phyloP scores from a whole-genome alignment of 2,888 invertebrate species.

The Pegoplata infirma region DNA sequence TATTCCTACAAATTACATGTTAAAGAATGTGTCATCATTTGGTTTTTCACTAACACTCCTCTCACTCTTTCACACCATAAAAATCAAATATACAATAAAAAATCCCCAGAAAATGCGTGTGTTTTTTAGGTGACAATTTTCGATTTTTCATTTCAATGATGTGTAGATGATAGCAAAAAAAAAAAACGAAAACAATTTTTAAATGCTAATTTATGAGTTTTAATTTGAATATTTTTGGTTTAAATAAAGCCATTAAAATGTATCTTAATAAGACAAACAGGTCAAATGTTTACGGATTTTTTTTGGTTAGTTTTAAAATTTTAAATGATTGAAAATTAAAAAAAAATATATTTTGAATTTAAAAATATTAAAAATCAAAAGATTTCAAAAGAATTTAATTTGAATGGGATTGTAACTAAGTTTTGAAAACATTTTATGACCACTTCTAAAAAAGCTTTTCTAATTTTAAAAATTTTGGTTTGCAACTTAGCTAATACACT shows the following conservation, averaged over 20 bases:
- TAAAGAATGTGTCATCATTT: slow-evolving; percentile 60
- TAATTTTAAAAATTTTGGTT: background rate
- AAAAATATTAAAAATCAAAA: background rate
- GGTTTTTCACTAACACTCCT: slow-evolving; percentile 9
- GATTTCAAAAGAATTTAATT: background rate
- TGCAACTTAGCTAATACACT: background rate
- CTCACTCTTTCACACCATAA: no score
- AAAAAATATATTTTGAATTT: background rate
- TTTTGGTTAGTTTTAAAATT: slow-evolving; percentile 13
- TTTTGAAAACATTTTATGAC: no score
- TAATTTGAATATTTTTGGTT: slow-evolving; percentile 10
- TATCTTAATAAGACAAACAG: slow-evolving; percentile 34
- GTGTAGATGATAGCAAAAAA: slow-evolving; percentile 36
- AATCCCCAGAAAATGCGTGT: slow-evolving; percentile 29
- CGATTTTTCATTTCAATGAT: slow-evolving; percentile 66
- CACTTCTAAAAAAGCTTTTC: background rate
- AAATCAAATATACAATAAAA: background rate
- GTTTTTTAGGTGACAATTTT: slow-evolving; percentile 64
- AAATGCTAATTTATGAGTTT: slow-evolving; percentile 61
- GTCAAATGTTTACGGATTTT: slow-evolving; percentile 19
- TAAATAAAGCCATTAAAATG: slow-evolving; percentile 35
- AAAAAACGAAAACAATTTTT: slow-evolving; percentile 30
- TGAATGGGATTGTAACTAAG: no score
- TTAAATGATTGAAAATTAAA: background rate
- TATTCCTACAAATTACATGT: slow-evolving; percentile 56